Percentiles rank a stretch among this genome's conserved stretches.
Evolutionary conservation across 2,888 invertebrate species (phyloP).

Genomic region (Ferrisia virgata): DNA sequence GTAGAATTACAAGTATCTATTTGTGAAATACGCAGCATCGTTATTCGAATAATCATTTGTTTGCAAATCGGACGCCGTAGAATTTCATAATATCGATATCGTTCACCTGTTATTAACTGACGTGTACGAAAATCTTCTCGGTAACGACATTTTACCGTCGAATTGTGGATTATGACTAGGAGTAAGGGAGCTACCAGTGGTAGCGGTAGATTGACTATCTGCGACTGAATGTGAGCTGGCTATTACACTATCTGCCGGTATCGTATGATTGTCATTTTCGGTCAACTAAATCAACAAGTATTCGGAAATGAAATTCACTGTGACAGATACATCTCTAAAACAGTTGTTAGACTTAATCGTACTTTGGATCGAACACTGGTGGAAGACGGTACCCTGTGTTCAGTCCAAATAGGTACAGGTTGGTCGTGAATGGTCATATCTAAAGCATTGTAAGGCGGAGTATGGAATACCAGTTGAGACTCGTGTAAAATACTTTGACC

Average conservation of each 20-base stretch:
- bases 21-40: no score
- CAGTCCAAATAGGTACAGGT: conserved; percentile 47
- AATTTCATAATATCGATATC: background rate
- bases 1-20: no score
- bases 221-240: conserved; percentile 38
- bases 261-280: conserved; percentile 29
- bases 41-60: no score
- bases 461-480: conserved; percentile 82
- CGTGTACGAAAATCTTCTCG: conserved; percentile 64
- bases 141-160: conserved; percentile 52
- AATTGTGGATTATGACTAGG: conserved; percentile 55
- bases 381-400: conserved; percentile 39
- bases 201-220: conserved; percentile 46
- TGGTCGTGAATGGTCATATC: conserved; percentile 58
- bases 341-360: background rate
- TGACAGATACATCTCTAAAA: background rate
- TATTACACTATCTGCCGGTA: background rate
- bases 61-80: no score
- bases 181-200: conserved; percentile 49
- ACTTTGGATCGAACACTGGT: conserved; percentile 31
- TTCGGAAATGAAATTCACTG: background rate
- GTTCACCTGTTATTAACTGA: conserved; percentile 56
- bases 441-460: conserved; percentile 79
- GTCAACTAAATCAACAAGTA: background rate
- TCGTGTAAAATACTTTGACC: conserved; percentile 90